Conservation (phyloP, 2,888 invertebrate genomes). For the Ditylenchus weischeri region DNA sequence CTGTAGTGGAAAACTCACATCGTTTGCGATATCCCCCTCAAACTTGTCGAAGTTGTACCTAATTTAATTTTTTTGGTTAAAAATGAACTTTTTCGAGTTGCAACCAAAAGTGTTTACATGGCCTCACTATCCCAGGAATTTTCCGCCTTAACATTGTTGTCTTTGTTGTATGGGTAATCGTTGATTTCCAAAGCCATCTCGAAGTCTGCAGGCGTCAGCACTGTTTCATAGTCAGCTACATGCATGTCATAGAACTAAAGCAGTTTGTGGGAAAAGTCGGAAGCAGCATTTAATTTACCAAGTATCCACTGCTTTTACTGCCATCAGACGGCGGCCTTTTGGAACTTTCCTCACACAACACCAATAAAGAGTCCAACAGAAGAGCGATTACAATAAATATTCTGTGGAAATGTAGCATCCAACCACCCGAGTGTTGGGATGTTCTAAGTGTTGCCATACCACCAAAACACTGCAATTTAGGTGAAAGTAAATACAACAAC, state of each 20-base stretch:
- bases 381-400: too few relatives aligned
- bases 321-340: too few relatives aligned
- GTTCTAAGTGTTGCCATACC: too few relatives aligned
- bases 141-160: slow-evolving; percentile 18
- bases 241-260: slow-evolving; percentile 37
- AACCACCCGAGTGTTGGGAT: too few relatives aligned
- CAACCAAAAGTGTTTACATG: slow-evolving; percentile 31
- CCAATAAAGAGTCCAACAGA: too few relatives aligned
- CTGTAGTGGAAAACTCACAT: slow-evolving; percentile 38
- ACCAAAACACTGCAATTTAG: too few relatives aligned
- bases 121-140: slow-evolving; percentile 56
- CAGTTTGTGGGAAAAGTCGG: too few relatives aligned
- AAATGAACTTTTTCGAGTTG: background rate
- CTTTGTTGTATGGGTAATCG: slow-evolving; percentile 18
- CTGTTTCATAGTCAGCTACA: slow-evolving; percentile 53
- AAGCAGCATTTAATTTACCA: too few relatives aligned
- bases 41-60: slow-evolving; percentile 49
- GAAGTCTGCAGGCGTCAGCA: slow-evolving; percentile 53
- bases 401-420: too few relatives aligned
- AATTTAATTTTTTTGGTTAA: background rate
- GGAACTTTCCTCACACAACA: too few relatives aligned
- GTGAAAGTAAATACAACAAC: too few relatives aligned
- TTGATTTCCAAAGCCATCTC: slow-evolving; percentile 42
- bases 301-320: too few relatives aligned
- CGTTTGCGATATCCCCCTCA: slow-evolving; percentile 58